Evolutionary conservation across 2,888 invertebrate genomes (phyloP).

Genomic region (Xanthia togata): DNA sequence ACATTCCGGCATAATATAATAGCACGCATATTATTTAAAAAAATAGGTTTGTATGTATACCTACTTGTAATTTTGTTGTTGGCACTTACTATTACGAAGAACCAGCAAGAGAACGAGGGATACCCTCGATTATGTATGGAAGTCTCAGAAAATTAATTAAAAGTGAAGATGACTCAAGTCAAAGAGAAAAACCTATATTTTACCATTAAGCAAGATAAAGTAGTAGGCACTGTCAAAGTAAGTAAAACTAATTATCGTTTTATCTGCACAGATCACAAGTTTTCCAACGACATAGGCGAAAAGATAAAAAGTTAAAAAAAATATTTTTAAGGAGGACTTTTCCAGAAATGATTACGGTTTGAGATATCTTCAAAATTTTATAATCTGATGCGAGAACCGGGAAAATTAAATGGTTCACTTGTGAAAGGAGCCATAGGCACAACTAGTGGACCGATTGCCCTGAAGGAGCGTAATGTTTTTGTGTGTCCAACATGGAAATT

Average conservation of each 20-base stretch:
- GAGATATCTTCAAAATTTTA: neutral
- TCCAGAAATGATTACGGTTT: neutral
- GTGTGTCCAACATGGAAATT: neutral
- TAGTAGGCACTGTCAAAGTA: neutral
- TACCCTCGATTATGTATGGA: neutral
- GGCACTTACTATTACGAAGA: neutral
- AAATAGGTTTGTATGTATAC: no score
- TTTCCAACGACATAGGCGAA: neutral
- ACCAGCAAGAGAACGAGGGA: neutral
- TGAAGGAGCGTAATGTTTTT: neutral
- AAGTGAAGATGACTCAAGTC: neutral
- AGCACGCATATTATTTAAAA: no score
- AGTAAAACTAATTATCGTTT: constrained; percentile 23
- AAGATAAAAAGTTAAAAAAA: constrained; percentile 18
- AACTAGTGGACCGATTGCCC: neutral
- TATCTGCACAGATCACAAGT: constrained; percentile 37
- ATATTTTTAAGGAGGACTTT: neutral
- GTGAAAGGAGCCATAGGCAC: neutral
- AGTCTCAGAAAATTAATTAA: neutral
- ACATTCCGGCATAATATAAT: no score
- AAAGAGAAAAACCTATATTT: neutral
- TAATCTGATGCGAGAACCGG: neutral
- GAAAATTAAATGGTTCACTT: neutral
- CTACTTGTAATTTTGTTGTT: no score
- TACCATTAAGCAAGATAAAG: neutral